These are phyloP conservation scores for Biston stratarius DNA, from an alignment of 2,888 invertebrate genomes.

Conservation along the genomic window DNA sequence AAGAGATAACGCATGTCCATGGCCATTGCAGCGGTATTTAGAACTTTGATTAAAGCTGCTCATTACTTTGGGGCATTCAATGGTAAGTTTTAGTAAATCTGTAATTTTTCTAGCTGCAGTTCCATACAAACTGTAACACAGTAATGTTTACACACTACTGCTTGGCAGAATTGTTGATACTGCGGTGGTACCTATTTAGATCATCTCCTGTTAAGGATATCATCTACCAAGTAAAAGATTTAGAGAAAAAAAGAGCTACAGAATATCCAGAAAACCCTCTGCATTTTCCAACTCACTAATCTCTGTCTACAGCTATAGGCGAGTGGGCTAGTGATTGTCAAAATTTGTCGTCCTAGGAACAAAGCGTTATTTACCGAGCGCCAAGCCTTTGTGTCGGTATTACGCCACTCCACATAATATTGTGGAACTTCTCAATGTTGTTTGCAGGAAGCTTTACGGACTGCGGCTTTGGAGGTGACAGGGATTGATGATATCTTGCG, in stretches of 20 bases:
- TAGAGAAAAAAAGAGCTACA: background rate
- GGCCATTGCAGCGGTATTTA: no score
- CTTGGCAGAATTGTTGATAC: no score
- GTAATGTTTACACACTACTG: no score
- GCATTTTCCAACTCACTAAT: conserved; percentile 47
- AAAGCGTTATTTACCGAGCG: conserved; percentile 85
- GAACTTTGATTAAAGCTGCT: no score
- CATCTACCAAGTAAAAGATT: background rate
- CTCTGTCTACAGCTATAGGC: conserved; percentile 73
- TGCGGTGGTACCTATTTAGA: no score
- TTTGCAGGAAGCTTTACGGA: conserved; percentile 75
- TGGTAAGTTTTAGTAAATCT: no score
- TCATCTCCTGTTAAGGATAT: no score
- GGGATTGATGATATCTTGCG: conserved; percentile 56
- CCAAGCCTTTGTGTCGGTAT: conserved; percentile 81
- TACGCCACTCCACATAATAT: conserved; percentile 86
- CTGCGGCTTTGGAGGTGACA: conserved; percentile 62
- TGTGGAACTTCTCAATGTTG: conserved; percentile 84
- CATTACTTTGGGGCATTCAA: no score
- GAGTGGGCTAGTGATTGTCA: conserved; percentile 86
- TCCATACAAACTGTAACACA: no score
- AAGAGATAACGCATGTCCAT: no score
- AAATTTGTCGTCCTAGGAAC: conserved; percentile 87
- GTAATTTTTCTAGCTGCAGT: no score
- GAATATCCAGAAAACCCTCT: conserved; percentile 7